Conservation (phyloP, 1,140 invertebrate species). For the Ceratosolen solmsi region DNA sequence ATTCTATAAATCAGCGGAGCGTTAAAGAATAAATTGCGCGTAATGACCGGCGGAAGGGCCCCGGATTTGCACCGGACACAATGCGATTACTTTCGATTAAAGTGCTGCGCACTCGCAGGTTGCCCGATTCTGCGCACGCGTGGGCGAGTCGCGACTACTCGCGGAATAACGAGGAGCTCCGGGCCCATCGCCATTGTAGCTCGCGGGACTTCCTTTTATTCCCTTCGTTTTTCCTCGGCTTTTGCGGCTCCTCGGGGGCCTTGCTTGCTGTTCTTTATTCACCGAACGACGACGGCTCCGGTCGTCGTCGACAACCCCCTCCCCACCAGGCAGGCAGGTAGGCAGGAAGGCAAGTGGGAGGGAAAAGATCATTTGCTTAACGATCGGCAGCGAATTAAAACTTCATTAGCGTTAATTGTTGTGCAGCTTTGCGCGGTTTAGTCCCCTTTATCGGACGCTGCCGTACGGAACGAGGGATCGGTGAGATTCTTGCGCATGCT, state of each 20-base stretch:
- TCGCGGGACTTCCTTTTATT: no score
- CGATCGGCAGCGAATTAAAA: conserved; percentile 44
- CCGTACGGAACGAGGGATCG: no score
- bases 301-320: neutral
- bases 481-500: no score
- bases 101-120: conserved; percentile 46
- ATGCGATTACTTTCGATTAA: conserved; percentile 60
- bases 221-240: neutral
- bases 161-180: conserved; percentile 55
- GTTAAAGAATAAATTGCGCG: conserved; percentile 45
- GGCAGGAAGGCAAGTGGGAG: no score
- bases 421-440: conserved; percentile 30
- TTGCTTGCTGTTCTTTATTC: no score
- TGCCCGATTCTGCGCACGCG: conserved; percentile 43
- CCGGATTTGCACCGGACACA: conserved; percentile 28
- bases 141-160: conserved; percentile 44
- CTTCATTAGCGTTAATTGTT: conserved; percentile 47
- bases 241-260: neutral
- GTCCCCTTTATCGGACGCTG: no score
- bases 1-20: conserved; percentile 49
- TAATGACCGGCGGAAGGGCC: conserved; percentile 34
- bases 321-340: no score
- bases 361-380: conserved; percentile 31
- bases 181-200: neutral
- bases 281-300: no score